Evolutionary conservation across 2,113 vertebrate species (phyloP).

Genomic region (Leptobrachium leishanense): DNA sequence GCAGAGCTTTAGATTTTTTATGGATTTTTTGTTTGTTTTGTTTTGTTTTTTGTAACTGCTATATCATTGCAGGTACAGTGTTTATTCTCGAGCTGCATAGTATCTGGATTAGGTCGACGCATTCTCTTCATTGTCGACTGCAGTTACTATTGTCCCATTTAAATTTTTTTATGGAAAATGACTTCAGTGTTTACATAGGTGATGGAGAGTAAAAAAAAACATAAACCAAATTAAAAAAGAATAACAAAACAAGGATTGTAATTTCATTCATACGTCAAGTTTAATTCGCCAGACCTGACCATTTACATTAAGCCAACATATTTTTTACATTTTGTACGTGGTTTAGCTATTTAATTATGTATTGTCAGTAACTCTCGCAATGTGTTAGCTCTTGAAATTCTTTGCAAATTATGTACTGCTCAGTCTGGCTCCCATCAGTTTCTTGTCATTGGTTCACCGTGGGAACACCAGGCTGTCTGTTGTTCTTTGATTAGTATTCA

Average conservation of each 20-base stretch:
- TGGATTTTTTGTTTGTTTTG: background rate
- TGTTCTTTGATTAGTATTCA: conserved; percentile 67
- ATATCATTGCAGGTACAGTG: no score
- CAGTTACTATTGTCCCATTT: no score
- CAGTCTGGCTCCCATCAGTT: conserved; percentile 47
- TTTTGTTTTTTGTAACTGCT: background rate
- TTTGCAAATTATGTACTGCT: conserved; percentile 41
- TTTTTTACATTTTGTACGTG: no score
- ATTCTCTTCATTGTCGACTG: no score
- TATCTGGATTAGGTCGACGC: no score
- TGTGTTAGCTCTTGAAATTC: conserved; percentile 50
- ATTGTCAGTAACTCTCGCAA: conserved; percentile 2
- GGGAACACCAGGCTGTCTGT: conserved; percentile 68
- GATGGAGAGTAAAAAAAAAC: no score
- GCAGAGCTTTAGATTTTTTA: background rate
- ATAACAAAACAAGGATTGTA: background rate
- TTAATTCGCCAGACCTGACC: background rate
- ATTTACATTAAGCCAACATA: background rate
- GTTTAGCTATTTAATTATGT: background rate
- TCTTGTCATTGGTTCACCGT: conserved; percentile 45
- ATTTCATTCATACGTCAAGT: conserved; percentile 2
- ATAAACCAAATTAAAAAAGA: no score
- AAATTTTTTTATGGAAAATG: no score
- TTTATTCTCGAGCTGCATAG: no score
- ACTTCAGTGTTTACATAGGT: no score